Conservation (phyloP, 2,113 vertebrate species). For the Aramus guarauna region DNA sequence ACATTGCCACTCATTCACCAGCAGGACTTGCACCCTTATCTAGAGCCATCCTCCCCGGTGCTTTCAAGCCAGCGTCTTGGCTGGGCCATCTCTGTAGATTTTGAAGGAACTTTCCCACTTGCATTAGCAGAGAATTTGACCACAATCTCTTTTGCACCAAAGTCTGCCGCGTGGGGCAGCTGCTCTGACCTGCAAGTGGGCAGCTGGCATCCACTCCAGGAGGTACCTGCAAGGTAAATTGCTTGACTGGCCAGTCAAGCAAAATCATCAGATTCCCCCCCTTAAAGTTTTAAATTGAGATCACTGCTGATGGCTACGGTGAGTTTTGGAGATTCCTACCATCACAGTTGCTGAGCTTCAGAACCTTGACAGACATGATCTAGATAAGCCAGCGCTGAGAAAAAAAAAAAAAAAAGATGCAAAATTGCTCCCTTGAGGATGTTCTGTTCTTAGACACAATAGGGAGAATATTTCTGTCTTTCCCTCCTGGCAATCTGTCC, state of each 20-base stretch:
- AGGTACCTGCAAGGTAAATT: neutral
- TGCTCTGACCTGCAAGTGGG: neutral
- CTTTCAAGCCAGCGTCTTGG: neutral
- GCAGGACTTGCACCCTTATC: neutral
- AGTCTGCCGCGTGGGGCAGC: neutral
- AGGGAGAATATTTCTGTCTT: neutral
- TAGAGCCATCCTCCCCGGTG: neutral
- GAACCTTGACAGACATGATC: neutral
- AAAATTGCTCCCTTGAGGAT: neutral
- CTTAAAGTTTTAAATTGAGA: neutral
- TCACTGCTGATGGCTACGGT: neutral
- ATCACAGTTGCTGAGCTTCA: neutral
- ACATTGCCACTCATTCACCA: neutral
- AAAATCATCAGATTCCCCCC: neutral
- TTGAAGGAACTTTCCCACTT: neutral
- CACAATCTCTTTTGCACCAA: neutral
- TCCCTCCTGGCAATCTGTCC: neutral
- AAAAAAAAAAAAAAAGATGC: neutral
- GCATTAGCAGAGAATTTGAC: neutral
- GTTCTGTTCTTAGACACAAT: neutral
- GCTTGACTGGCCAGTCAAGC: neutral
- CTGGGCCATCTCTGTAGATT: neutral
- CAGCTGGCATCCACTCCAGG: neutral
- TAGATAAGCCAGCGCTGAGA: neutral
- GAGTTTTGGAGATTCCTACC: neutral